Conservation (phyloP, 2,888 invertebrate species). For the Xestia rhomboidea region DNA sequence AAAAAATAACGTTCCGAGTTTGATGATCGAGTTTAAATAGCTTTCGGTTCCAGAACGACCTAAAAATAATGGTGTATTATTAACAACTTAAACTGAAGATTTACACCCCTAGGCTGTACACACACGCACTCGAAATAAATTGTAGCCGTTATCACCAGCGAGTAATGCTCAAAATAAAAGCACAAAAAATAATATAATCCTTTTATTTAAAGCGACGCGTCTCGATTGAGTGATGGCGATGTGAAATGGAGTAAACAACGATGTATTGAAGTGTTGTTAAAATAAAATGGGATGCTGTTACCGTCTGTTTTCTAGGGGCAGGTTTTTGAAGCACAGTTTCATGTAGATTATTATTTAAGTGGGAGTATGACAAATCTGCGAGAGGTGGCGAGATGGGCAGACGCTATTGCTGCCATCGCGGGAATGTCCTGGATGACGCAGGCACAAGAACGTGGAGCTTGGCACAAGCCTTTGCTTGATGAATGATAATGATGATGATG, state of each 20-base stretch:
- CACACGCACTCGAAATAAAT: constrained; percentile 51
- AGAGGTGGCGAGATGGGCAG: too few species aligned
- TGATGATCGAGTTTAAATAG: too few species aligned
- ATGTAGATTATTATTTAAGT: background rate
- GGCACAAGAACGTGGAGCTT: too few species aligned
- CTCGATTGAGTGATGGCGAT: constrained; percentile 49
- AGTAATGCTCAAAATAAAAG: constrained; percentile 39
- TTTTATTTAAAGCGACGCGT: constrained; percentile 43
- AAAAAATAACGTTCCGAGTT: too few species aligned
- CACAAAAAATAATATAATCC: constrained; percentile 34
- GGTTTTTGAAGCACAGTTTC: constrained; percentile 12
- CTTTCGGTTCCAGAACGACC: too few species aligned
- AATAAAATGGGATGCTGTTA: constrained; percentile 20
- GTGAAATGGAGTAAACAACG: constrained; percentile 41
- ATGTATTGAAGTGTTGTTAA: constrained; percentile 38
- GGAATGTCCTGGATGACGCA: too few species aligned
- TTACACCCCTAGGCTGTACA: constrained; percentile 35
- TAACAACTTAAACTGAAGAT: constrained; percentile 26
- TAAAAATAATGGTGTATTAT: too few species aligned
- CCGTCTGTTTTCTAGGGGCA: constrained; percentile 10
- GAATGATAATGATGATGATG: too few species aligned
- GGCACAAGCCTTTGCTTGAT: too few species aligned
- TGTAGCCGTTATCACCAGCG: constrained; percentile 26
- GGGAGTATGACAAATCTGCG: background rate
- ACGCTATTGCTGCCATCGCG: too few species aligned